Evolutionary conservation across 2,113 vertebrate genomes (phyloP), one percentile per base, ranked within the genome.

Genomic region (Lepisosteus oculatus): DNA sequence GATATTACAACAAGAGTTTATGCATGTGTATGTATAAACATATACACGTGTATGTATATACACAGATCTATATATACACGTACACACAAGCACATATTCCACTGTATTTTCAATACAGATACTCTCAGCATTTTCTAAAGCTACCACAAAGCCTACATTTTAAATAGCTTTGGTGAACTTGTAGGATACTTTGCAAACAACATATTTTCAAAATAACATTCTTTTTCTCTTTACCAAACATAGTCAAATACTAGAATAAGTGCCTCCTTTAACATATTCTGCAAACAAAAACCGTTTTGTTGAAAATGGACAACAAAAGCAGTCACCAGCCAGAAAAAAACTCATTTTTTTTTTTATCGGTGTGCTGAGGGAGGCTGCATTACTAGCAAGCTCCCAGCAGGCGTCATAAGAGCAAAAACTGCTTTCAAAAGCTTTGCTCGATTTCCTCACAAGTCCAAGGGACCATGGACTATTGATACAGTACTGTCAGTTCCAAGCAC

Each of bases 151-250:
- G 59, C 66, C 47, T 65, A 71, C 65, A 74, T 56, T 71, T 83
- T 86, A 84, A 87, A 87, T 84, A 85, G 84, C 85, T 87, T 90
- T 84, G 86, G 86, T 90, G 86, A 88, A 86, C 76, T 78, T 17
- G 67, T 62, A 82, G 51, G 70, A 73, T 61, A 76, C 74, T 69
- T 62, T 72, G 43, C n/a, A 66, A 72, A 12, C 74, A 68, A 63
- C 69, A 65, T 17, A 44, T 64, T 68, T 65, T 12, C 29, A n/a
- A 14, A 51, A 51, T 51, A 42, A 71, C 69, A 64, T 70, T 67
- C 65, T 45, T 61, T 67, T 44, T 70, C 54, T 69, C 65, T 65
- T 65, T 65, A 62, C 65, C 77, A 77, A 74, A 67, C 61, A 67
- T 77, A 79, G 65, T 79, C 76, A 69, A 77, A 75, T 6, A 51